Evolutionary conservation across 2,888 invertebrate genomes (phyloP), one percentile per base, ranked within the genome.

Genomic region (Athripsodes cinereus): DNA sequence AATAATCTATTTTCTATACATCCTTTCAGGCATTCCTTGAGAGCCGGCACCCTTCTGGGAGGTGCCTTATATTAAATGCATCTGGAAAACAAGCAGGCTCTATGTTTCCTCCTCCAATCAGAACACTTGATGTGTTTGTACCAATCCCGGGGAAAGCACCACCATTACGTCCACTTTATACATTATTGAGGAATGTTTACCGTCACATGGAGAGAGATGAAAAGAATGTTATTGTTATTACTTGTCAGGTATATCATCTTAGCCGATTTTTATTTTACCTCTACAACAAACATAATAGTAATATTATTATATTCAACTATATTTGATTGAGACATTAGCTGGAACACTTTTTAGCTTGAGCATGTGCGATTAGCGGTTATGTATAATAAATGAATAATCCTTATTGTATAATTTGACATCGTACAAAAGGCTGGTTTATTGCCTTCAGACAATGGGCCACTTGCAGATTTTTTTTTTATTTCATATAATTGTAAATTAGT

Each of bases 161-260:
- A 0, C 76, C 91, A 49, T 77, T 96, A 22, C 85, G 88, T 54
- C 87, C 88, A 0, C 76, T 92, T 52, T 93, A 92, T 72, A 87
- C 88, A 54, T 77, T 95, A 46, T 88, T 92, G 68, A 88, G 91
- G 68, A 91, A 92, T 70, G 91, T 95, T 82, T 92, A 91, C 74
- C 86, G 89, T 64, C 92, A 90, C 74, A 78, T 96, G 50, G 84
- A 84, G 50, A 87, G 88, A 59, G 92, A 94, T 69, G 86, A 88
- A 11, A 83, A 87, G 66, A 90, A 90, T 69, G 86, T 94, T 22
- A 84, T 88, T 53, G 88, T 93, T 49, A 84, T 97, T 47, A 90
- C 92, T 66, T 93, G 93, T 68, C 81, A 83, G 75, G 91, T 90
- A 69, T 20, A 21, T 53, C n/a, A n/a, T n/a, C n/a, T n/a, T n/a